Evolutionary conservation across 2,797 vertebrate genomes (phyloP).

Genomic region (Chiroxiphia lanceolata): DNA sequence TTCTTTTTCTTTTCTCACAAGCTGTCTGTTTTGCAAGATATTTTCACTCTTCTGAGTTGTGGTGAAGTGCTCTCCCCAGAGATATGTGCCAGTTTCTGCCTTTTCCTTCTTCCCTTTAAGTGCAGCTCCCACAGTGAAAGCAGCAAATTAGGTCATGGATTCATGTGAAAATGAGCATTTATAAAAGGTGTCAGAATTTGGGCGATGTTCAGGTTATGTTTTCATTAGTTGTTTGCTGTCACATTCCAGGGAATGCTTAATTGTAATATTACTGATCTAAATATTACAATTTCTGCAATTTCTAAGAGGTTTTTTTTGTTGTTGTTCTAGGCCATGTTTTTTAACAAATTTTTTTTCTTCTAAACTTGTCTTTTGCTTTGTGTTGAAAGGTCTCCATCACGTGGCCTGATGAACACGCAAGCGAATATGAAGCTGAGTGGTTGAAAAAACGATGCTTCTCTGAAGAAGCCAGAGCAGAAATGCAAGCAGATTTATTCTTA

Average conservation of each 20-base stretch:
- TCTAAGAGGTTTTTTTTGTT: not conserved
- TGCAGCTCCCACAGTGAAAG: not conserved
- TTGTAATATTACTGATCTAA: not conserved
- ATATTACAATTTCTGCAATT: not conserved
- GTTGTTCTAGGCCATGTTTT: not conserved
- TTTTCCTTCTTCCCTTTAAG: not conserved
- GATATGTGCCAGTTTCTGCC: not conserved
- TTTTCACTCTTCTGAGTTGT: not conserved
- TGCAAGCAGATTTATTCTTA: slow-evolving; percentile 86
- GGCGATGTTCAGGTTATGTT: not conserved
- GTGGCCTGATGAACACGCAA: slow-evolving; percentile 90
- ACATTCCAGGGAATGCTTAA: not conserved
- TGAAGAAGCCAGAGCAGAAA: slow-evolving; percentile 79
- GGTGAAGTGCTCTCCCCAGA: not conserved
- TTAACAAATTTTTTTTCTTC: not conserved
- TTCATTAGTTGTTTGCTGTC: not conserved
- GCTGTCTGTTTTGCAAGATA: not conserved
- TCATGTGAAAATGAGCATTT: not conserved
- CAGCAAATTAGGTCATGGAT: not conserved
- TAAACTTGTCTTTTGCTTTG: not conserved
- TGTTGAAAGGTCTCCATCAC: slow-evolving; percentile 82
- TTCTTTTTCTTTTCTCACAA: not conserved
- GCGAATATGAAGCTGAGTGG: slow-evolving; percentile 90
- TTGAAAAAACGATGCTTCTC: slow-evolving; percentile 93
- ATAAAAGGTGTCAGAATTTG: not conserved